These are phyloP conservation scores for Pteropus alecto DNA, from an alignment of 2,113 vertebrate genomes.

Conservation along the genomic window DNA sequence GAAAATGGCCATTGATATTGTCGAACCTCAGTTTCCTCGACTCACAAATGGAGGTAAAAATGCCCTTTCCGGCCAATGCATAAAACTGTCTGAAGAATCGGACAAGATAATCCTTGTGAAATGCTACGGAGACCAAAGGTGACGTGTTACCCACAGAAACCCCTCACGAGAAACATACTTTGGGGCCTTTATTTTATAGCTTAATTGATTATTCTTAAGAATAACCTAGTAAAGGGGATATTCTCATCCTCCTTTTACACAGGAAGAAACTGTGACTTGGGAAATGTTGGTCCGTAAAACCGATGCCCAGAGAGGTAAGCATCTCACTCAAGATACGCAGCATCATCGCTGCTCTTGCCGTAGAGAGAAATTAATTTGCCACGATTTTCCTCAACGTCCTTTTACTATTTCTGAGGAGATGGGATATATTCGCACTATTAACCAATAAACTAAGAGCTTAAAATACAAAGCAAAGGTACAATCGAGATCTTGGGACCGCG, in stretches of 20 bases:
- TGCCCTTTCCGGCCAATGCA: background rate
- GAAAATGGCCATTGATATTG: background rate
- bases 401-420: background rate
- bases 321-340: rapidly evolving
- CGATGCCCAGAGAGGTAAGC: background rate
- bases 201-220: background rate
- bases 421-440: background rate
- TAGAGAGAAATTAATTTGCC: background rate
- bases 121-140: rapidly evolving
- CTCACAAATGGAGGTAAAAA: background rate
- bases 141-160: background rate
- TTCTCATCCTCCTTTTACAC: background rate
- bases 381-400: background rate
- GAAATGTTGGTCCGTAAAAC: background rate
- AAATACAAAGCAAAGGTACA: background rate
- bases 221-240: background rate
- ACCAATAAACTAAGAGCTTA: background rate
- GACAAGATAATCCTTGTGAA: background rate
- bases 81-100: background rate
- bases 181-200: background rate
- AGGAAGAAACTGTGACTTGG: slow-evolving; percentile 14
- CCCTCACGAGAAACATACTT: rapidly evolving
- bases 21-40: background rate
- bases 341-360: rapidly evolving
- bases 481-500: rapidly evolving